phyloP scores from a whole-genome alignment of 2,797 vertebrate genomes.

The Rhinophrynus dorsalis region DNA sequence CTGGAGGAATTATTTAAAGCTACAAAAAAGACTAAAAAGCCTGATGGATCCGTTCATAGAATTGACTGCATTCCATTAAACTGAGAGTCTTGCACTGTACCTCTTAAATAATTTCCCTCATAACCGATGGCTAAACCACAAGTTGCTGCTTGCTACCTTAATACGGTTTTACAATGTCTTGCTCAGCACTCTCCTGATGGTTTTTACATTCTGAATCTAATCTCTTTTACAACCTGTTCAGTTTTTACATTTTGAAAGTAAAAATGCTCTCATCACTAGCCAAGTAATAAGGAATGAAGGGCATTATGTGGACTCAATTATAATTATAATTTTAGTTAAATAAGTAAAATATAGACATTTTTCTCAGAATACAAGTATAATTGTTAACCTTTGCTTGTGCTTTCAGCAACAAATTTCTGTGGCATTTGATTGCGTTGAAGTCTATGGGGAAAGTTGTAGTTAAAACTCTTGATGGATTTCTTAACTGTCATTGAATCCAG shows the following conservation, averaged over 20 bases:
- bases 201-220: background rate
- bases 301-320: background rate
- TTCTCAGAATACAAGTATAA: background rate
- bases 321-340: background rate
- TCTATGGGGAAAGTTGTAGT: too few relatives aligned
- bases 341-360: background rate
- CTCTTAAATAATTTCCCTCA: background rate
- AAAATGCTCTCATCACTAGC: background rate
- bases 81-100: background rate
- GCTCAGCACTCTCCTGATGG: background rate
- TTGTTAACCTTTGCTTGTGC: background rate
- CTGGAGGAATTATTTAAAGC: background rate
- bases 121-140: background rate
- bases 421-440: too few relatives aligned
- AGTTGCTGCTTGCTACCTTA: background rate
- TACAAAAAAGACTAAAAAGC: background rate
- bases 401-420: background rate
- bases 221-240: background rate
- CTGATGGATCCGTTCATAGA: background rate
- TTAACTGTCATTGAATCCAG: too few relatives aligned
- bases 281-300: background rate
- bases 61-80: background rate
- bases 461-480: too few relatives aligned
- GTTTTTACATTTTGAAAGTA: background rate
- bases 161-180: too few relatives aligned